These are phyloP conservation scores for Alethe castanea DNA, from an alignment of 2,113 vertebrate genomes.

Conservation along the genomic window DNA sequence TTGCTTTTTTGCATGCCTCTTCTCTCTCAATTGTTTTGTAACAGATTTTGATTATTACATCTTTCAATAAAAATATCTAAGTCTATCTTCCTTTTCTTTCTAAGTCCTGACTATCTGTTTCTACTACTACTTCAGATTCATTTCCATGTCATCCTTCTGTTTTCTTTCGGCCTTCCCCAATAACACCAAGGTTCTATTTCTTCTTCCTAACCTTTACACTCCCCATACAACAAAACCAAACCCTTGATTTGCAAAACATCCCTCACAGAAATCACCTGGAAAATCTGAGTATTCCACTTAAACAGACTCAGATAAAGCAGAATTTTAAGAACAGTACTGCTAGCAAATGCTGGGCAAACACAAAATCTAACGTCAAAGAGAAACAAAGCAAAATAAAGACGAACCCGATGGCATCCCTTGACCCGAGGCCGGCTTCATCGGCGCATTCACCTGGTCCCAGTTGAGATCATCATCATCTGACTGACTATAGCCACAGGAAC, in stretches of 20 bases:
- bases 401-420: constrained; percentile 94
- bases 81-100: neutral
- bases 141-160: neutral
- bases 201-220: neutral
- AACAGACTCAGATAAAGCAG: neutral
- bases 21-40: neutral
- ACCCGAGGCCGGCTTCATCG: constrained; percentile 78
- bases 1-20: neutral
- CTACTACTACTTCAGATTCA: neutral
- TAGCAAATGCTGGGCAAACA: neutral
- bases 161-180: neutral
- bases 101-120: neutral
- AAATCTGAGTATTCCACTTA: neutral
- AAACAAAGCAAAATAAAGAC: constrained; percentile 30
- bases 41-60: neutral
- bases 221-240: neutral
- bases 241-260: neutral
- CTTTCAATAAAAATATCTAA: neutral
- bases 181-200: neutral
- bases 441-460: constrained; percentile 90
- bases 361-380: neutral
- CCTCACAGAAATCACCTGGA: neutral
- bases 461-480: constrained; percentile 90
- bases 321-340: neutral
- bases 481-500: constrained; percentile 90